Evolutionary conservation across 2,113 vertebrate genomes (phyloP).

Genomic region (Pygoscelis antarcticus): DNA sequence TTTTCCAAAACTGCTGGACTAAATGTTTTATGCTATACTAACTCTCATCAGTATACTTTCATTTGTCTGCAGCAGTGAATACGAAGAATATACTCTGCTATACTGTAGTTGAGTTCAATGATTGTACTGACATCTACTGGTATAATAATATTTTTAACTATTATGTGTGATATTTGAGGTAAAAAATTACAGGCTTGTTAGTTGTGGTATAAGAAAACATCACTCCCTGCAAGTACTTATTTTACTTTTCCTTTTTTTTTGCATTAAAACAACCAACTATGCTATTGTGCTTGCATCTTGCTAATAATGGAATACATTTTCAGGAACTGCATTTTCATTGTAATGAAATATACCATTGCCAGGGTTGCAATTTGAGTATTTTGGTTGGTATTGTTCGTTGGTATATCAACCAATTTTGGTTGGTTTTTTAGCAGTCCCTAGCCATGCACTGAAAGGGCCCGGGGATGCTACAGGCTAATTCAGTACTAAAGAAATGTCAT

Average conservation of each 20-base stretch:
- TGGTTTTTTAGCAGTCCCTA: background rate
- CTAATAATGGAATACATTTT: background rate
- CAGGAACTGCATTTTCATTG: background rate
- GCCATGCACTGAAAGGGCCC: background rate
- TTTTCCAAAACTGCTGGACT: background rate
- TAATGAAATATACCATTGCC: background rate
- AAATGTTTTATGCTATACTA: slow-evolving; percentile 4
- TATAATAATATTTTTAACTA: slow-evolving; percentile 12
- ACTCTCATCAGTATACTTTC: slow-evolving; percentile 28
- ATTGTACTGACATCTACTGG: slow-evolving; percentile 80
- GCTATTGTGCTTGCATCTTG: background rate
- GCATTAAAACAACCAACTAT: background rate
- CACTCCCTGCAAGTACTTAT: background rate
- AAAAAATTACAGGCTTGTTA: background rate
- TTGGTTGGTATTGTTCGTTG: background rate
- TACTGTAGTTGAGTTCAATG: slow-evolving; percentile 54
- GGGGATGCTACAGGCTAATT: background rate
- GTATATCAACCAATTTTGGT: background rate
- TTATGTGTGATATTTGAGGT: background rate
- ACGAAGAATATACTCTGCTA: background rate
- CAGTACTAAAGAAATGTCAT: background rate
- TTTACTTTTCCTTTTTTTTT: background rate
- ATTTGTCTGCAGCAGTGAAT: background rate
- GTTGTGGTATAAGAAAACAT: background rate
- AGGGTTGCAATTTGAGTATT: background rate